A percentile compares a stretch with the other conserved stretches of the same genome.
Evolutionary conservation across 2,797 vertebrate species (phyloP).

Genomic region (Pantherophis vulpinus): DNA sequence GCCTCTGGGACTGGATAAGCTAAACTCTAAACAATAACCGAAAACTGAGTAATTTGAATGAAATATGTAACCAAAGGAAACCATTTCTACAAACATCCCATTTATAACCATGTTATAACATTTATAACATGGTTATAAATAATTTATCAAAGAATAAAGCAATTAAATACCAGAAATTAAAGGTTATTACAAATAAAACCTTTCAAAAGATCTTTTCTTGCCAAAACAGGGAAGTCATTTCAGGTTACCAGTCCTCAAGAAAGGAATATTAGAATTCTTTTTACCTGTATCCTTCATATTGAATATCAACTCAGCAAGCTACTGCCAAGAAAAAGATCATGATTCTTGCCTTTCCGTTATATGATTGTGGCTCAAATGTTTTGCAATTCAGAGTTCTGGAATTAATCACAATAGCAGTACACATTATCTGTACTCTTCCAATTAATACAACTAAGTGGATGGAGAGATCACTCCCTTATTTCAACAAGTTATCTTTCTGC

Average conservation of each 20-base stretch:
- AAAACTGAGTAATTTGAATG: background rate
- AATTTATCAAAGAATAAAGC: background rate
- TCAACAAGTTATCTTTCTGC: background rate
- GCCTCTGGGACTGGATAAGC: background rate
- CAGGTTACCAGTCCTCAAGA: background rate
- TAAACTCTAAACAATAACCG: background rate
- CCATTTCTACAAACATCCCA: background rate
- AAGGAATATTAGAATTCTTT: background rate
- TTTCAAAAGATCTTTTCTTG: background rate
- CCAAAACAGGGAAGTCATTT: background rate
- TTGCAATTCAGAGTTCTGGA: background rate
- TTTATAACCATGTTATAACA: too few relatives aligned
- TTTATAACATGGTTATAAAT: background rate
- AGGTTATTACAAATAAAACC: background rate
- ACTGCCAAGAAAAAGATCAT: background rate
- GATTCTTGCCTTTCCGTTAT: background rate
- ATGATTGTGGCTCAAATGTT: background rate
- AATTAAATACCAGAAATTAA: background rate
- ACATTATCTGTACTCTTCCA: background rate
- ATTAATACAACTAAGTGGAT: background rate
- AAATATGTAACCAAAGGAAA: background rate
- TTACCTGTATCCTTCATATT: too few relatives aligned
- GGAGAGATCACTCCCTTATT: background rate
- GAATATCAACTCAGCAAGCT: background rate
- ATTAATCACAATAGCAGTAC: background rate